These are phyloP conservation scores for Tetramorium simillimum DNA, from an alignment of 1,140 invertebrate species.

Conservation along the genomic window DNA sequence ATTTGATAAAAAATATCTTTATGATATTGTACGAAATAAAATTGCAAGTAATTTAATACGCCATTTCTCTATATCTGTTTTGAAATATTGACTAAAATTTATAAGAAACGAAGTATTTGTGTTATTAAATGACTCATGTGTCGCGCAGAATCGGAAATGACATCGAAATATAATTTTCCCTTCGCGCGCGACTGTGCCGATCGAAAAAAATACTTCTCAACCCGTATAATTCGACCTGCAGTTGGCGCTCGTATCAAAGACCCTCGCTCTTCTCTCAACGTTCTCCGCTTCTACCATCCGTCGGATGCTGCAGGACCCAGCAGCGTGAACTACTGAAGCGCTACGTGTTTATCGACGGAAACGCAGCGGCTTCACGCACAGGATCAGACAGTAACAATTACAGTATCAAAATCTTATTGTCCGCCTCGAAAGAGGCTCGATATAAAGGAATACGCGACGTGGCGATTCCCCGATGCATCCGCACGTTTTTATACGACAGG, in stretches of 20 bases:
- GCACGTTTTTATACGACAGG: not conserved
- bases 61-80: not conserved
- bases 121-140: not conserved
- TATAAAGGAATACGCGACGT: not conserved
- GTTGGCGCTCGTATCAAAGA: slow-evolving; percentile 45
- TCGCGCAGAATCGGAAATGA: not conserved
- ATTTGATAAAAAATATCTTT: slow-evolving; percentile 12
- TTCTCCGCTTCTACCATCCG: slow-evolving; percentile 51
- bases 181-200: slow-evolving; percentile 32
- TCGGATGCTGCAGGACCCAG: slow-evolving; percentile 51
- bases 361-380: not conserved
- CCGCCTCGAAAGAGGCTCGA: not conserved
- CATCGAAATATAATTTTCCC: not conserved
- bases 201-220: slow-evolving; percentile 20
- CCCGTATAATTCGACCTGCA: slow-evolving; percentile 6
- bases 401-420: not conserved
- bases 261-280: not conserved
- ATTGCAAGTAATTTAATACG: not conserved
- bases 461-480: not conserved
- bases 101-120: not conserved
- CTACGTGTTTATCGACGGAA: slow-evolving; percentile 48
- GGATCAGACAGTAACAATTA: not conserved
- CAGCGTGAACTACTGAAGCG: slow-evolving; percentile 12
- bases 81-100: slow-evolving; percentile 12
- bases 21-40: not conserved